Percentiles rank a stretch among this genome's conserved stretches.
Conservation (phyloP, 2,113 vertebrate genomes). For the Eptesicus fuscus region DNA sequence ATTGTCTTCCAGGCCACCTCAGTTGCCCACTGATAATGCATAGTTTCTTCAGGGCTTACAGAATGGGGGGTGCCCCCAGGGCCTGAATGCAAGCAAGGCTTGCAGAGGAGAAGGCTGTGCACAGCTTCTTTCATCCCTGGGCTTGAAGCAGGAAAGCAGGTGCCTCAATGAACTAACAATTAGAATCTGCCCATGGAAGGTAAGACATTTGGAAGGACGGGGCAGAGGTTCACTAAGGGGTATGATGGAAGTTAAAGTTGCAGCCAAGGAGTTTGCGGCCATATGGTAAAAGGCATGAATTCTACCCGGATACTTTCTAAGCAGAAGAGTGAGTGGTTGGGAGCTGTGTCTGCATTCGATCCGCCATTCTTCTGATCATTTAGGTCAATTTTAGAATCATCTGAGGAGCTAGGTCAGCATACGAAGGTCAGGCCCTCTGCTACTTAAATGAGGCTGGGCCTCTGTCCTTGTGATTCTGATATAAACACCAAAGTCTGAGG, state of each 20-base stretch:
- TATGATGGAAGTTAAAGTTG: background rate
- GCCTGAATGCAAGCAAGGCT: background rate
- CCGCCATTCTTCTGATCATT: background rate
- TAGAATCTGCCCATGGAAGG: background rate
- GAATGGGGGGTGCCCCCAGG: background rate
- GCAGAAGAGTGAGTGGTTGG: background rate
- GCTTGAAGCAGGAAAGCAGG: background rate
- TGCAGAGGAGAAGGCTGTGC: background rate
- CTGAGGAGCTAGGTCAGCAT: background rate
- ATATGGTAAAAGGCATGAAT: background rate
- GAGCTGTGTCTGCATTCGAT: background rate
- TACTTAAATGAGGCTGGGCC: background rate
- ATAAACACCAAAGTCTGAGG: background rate
- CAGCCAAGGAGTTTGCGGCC: background rate
- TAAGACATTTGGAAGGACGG: background rate
- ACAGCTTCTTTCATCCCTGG: background rate
- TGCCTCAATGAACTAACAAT: background rate
- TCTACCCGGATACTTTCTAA: background rate
- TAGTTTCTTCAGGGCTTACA: background rate
- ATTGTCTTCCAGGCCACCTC: background rate
- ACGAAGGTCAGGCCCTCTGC: background rate
- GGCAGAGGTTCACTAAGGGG: background rate
- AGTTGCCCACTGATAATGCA: background rate
- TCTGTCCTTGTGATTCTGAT: background rate
- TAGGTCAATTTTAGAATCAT: background rate